Percentiles rank a stretch among this genome's conserved stretches.
Evolutionary conservation across 2,113 vertebrate species (phyloP).

Genomic region (Lophochroa leadbeateri): DNA sequence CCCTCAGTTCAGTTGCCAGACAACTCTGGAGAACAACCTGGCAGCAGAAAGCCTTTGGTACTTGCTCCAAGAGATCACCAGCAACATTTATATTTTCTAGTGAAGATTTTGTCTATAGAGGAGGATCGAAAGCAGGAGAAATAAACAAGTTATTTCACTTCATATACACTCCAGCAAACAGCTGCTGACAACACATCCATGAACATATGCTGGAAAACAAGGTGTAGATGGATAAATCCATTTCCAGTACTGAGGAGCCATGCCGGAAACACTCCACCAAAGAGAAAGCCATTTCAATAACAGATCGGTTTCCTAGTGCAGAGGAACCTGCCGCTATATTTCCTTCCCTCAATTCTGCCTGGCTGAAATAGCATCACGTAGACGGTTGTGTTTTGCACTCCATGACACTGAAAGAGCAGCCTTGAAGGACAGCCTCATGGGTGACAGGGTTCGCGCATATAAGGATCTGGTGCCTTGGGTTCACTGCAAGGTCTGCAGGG

Average conservation of each 20-base stretch:
- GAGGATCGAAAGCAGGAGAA: neutral
- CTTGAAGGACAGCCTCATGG: neutral
- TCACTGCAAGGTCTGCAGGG: accelerated
- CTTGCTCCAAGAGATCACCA: neutral
- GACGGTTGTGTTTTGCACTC: neutral
- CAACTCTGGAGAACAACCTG: neutral
- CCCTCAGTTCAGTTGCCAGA: neutral
- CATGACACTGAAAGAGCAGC: neutral
- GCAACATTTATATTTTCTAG: neutral
- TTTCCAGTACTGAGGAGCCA: neutral
- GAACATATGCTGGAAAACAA: neutral
- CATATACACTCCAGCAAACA: neutral
- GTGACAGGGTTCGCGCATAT: accelerated
- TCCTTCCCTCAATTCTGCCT: slow-evolving; percentile 46
- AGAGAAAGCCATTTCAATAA: slow-evolving; percentile 40
- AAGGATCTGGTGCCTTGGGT: neutral
- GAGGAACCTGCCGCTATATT: slow-evolving; percentile 37
- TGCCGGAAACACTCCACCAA: slow-evolving; percentile 36
- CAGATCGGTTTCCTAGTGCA: slow-evolving; percentile 41
- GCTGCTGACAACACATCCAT: neutral
- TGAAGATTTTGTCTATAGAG: neutral
- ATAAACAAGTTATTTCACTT: neutral
- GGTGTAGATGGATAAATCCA: neutral
- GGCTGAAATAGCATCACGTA: slow-evolving; percentile 26
- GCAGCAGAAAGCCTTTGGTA: neutral